Conservation (phyloP, 2,888 invertebrate genomes). For the Calephelis perditalis region DNA sequence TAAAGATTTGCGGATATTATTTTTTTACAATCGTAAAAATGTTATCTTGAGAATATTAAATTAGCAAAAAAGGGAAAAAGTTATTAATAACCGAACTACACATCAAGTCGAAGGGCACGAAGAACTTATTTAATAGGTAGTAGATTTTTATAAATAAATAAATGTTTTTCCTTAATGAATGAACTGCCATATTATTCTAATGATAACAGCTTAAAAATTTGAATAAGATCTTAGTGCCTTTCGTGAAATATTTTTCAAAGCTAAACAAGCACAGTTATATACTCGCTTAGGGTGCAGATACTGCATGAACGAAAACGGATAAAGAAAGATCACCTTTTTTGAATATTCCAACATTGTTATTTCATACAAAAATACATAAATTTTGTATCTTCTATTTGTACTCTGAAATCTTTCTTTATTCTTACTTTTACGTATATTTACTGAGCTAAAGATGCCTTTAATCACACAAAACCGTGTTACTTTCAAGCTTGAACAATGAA, state of each 20-base stretch:
- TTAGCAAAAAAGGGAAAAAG: neutral
- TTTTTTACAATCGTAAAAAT: too few species aligned
- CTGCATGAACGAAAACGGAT: neutral
- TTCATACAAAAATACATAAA: neutral
- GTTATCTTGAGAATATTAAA: too few species aligned
- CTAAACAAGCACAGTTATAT: constrained; percentile 2
- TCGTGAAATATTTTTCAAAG: neutral
- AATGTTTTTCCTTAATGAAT: too few species aligned
- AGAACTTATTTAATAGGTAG: neutral
- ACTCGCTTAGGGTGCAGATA: constrained; percentile 1
- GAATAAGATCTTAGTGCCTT: neutral
- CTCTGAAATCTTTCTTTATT: constrained; percentile 2
- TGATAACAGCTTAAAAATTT: neutral
- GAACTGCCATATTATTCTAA: too few species aligned
- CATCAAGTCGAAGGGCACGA: neutral
- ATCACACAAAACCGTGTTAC: constrained; percentile 24
- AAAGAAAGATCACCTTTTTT: neutral
- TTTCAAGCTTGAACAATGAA: constrained; percentile 52
- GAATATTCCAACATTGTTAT: too few species aligned
- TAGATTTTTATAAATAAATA: too few species aligned
- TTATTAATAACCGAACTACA: constrained; percentile 4
- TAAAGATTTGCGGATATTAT: too few species aligned
- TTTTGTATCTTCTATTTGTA: neutral
- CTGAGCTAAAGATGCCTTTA: neutral
- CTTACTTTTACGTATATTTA: neutral